These are phyloP conservation scores for Patella ulyssiponensis DNA, from an alignment of 2,888 invertebrate genomes.

Conservation along the genomic window DNA sequence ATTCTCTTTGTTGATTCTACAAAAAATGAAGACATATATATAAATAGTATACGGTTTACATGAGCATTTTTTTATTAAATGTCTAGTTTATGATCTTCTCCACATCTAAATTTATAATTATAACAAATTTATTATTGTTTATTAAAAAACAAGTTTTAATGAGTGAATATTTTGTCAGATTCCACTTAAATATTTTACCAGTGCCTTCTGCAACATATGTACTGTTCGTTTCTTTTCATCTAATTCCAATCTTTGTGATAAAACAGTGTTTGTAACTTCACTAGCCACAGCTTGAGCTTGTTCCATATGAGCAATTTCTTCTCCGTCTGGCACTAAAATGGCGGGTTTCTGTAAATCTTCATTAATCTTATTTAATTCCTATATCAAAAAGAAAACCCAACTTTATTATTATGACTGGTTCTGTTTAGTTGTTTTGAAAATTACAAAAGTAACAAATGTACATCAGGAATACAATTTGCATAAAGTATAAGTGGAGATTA, in stretches of 20 bases:
- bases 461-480: background rate
- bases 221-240: constrained; percentile 70
- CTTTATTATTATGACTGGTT: no score
- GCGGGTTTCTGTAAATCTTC: constrained; percentile 63
- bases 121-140: background rate
- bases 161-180: no score
- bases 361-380: constrained; percentile 62
- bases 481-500: background rate
- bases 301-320: constrained; percentile 66
- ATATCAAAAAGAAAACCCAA: constrained; percentile 2
- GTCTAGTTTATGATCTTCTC: no score
- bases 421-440: no score
- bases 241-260: constrained; percentile 68
- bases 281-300: constrained; percentile 68
- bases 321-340: constrained; percentile 63
- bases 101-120: background rate
- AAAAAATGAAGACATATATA: constrained; percentile 14
- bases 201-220: constrained; percentile 70
- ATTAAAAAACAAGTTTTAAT: no score
- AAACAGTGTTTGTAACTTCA: constrained; percentile 68
- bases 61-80: no score
- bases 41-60: background rate
- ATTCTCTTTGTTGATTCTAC: constrained; percentile 71
- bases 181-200: constrained; percentile 50
- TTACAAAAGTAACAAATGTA: background rate